Conservation (phyloP, 2,797 vertebrate genomes). For the Falco rusticolus region DNA sequence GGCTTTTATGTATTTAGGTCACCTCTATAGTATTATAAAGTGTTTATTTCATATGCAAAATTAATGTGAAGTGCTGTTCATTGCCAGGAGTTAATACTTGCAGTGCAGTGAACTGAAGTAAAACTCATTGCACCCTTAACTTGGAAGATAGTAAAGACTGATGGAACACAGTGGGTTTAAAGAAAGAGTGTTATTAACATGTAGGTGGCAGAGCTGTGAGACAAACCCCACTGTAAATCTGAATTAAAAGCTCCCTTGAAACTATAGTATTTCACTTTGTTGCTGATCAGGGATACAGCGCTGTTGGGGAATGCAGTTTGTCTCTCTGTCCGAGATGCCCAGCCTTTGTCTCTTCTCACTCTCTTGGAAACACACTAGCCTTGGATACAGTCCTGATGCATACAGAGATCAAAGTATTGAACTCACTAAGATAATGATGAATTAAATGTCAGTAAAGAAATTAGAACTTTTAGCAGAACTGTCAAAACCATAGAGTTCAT, state of each 20-base stretch:
- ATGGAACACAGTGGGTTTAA: not conserved
- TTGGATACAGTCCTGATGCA: not conserved
- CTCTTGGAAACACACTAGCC: conserved; percentile 79
- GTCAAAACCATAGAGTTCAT: not conserved
- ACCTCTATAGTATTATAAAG: not conserved
- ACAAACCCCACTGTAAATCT: not conserved
- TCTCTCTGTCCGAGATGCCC: conserved; percentile 86
- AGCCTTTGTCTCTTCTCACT: conserved; percentile 86
- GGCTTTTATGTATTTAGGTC: not conserved
- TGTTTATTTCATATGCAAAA: not conserved
- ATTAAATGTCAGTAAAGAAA: conserved; percentile 2
- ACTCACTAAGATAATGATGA: conserved; percentile 77
- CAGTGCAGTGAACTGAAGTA: not conserved
- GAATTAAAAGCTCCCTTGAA: conserved; percentile 2
- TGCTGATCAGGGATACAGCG: not conserved
- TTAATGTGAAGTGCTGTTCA: not conserved
- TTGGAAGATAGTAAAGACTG: not conserved
- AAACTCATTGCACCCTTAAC: not conserved
- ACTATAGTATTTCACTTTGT: not conserved
- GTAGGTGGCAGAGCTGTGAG: not conserved
- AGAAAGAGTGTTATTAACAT: not conserved
- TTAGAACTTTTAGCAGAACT: not conserved
- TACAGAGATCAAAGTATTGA: conserved; percentile 5
- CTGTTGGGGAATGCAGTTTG: conserved; percentile 80
- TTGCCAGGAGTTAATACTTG: conserved; percentile 15